Evolutionary conservation across 2,113 vertebrate species (phyloP), one percentile per base, ranked within the genome.

Genomic region (Calypte anna): DNA sequence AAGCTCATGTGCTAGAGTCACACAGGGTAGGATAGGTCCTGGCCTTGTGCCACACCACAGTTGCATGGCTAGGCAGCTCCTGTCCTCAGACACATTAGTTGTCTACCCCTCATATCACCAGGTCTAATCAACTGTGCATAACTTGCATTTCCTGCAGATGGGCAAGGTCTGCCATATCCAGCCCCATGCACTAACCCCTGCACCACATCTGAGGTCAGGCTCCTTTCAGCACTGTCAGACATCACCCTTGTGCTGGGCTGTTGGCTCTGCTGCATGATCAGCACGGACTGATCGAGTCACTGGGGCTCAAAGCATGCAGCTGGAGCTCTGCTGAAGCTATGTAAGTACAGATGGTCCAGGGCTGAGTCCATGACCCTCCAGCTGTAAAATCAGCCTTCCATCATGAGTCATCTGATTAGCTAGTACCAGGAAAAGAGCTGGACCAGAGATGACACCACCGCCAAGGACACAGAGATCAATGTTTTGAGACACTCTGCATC

Each of bases 401-500:
- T 66, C 76, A 48, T 59, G 55, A 90, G 58, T 86, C 85, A 93
- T 86, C 75, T 58, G 68, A 86, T 90, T 82, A 94, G 46, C 53
- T n/a, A 69, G 79, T 80, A 85, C 25, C 85, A 90, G 85, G 55
- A 59, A 86, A 86, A 6, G 3, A 77, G 33, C 63, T 58, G 79
- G 68, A 63, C 55, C 66, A 77, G 63, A 93, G n/a, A 55, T 74
- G 90, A 88, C 82, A 85, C 62, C 54, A 66, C 22, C 13, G 72
- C 23, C 50, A 85, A 82, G 67, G 63, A 90, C 85, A 82, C 40
- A 67, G 82, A 87, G 53, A 63, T 43, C 76, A 67, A 23, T 74
- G 85, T 54, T 95, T 88, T 83, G 75, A 91, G 72, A 77, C 36
- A 40, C 54, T 40, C 12, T 61, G 70, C 82, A 85, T 82, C 85